phyloP scores from a whole-genome alignment of 2,888 invertebrate species.

The Pachycephus smyrnensis region DNA sequence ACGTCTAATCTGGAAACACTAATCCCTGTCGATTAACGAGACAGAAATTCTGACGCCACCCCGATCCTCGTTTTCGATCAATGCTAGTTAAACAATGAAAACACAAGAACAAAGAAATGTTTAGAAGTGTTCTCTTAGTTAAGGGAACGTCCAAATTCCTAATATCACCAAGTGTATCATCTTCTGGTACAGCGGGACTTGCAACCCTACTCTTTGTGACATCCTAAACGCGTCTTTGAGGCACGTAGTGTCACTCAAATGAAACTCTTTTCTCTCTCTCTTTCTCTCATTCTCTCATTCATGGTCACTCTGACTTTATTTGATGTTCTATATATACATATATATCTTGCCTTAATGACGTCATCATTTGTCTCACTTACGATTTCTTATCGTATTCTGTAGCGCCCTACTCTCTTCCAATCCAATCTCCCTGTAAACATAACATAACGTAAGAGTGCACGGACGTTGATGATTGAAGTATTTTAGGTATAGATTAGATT shows the following conservation, averaged over 20 bases:
- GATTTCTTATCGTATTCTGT: background rate
- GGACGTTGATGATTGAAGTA: conserved; percentile 5
- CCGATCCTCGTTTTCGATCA: conserved; percentile 34
- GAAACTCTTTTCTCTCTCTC: background rate
- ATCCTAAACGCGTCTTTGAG: background rate
- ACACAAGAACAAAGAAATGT: conserved; percentile 6
- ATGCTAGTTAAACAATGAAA: conserved; percentile 36
- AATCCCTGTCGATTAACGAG: conserved; percentile 17
- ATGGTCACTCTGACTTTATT: background rate
- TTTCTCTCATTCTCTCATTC: background rate
- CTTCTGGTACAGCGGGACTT: background rate
- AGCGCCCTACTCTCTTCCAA: background rate
- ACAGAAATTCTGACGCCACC: conserved; percentile 24
- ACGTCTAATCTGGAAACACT: background rate
- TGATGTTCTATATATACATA: background rate
- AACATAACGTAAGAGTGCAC: conserved; percentile 56
- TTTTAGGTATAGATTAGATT: background rate
- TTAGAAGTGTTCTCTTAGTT: background rate
- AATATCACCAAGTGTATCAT: background rate
- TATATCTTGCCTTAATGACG: background rate
- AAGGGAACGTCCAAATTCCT: background rate
- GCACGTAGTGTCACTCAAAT: background rate
- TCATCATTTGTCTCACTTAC: background rate
- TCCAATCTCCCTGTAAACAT: background rate
- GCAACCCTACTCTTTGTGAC: background rate